Base-by-base conservation (phyloP, 2,888 invertebrate species). In the Campopleginae sp. region DNA sequence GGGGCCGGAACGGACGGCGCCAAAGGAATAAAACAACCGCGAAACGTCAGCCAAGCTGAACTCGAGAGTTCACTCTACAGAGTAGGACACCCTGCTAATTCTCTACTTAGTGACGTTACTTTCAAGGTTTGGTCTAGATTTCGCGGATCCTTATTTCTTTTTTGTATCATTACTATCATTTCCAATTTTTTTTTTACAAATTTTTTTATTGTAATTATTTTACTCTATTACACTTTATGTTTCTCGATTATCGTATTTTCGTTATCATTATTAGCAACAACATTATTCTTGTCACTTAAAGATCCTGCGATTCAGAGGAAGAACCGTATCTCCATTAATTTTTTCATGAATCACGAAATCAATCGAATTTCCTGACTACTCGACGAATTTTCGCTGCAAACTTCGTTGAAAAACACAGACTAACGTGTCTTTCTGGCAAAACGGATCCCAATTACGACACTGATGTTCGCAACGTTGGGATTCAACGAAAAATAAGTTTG, bases 41-140 rank as follows among this genome's bases (percentile, higher is more conserved):
- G 94, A 75, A 95, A 95, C 90, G 96, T 98, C 93, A 97, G 97
- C 89, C 98, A 98, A 92, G 98, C 98, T 0, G 98, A 98, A 94
- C 94, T 98, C 86, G 98, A 98, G 93, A 97, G 98, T 90, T 96
- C 97, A 75, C 94, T 98, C 91, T 98, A 97, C 91, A 97, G 97
- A 95, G 98, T 97, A 94, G 93, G 91, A 90, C 93, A 93, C 89
- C 93, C 92, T 90, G 91, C 92, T 92, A 93, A 93, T 93, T 93
- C 92, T 91, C 93, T 93, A 90, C 93, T 93, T 93, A 93, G 93
- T 93, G 93, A 93, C 92, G 89, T 93, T 93, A 90, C 93, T 91
- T 92, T 93, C 91, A 93, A 93, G 93, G 93, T 93, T 93, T 92
- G 93, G 86, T 92, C 91, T 93, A 92, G 92, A 92, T 88, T 91